Evolutionary conservation across 2,113 vertebrate species (phyloP).

Genomic region (Semnornis frantzii): DNA sequence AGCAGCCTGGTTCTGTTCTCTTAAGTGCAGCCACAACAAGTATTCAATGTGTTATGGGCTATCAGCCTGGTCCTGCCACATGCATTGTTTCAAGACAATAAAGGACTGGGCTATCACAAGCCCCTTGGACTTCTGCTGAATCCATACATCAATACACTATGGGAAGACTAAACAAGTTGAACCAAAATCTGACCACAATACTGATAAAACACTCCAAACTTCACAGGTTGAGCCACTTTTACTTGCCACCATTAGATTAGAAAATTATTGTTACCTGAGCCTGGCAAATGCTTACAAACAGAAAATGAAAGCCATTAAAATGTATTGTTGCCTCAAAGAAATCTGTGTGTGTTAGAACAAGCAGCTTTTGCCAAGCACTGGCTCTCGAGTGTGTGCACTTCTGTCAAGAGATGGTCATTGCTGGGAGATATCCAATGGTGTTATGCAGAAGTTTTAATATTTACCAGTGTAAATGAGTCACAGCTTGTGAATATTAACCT

Average conservation of each 20-base stretch:
- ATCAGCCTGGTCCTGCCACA: too few relatives aligned
- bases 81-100: not conserved
- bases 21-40: not conserved
- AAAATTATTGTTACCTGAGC: not conserved
- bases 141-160: not conserved
- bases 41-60: not conserved
- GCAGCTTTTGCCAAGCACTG: not conserved
- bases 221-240: not conserved
- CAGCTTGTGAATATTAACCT: conserved; percentile 41
- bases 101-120: not conserved
- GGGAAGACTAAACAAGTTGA: not conserved
- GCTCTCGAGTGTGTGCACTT: not conserved
- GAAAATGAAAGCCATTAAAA: not conserved
- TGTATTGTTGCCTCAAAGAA: not conserved
- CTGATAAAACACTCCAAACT: not conserved
- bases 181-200: not conserved
- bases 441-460: not conserved
- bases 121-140: not conserved
- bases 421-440: not conserved
- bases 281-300: not conserved
- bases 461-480: conserved; percentile 58
- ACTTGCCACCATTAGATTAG: not conserved
- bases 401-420: not conserved
- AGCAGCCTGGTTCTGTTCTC: not conserved
- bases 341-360: not conserved